Percentiles rank a stretch among this genome's conserved stretches.
Conservation (phyloP, 2,888 invertebrate genomes). For the Baronia brevicornis region DNA sequence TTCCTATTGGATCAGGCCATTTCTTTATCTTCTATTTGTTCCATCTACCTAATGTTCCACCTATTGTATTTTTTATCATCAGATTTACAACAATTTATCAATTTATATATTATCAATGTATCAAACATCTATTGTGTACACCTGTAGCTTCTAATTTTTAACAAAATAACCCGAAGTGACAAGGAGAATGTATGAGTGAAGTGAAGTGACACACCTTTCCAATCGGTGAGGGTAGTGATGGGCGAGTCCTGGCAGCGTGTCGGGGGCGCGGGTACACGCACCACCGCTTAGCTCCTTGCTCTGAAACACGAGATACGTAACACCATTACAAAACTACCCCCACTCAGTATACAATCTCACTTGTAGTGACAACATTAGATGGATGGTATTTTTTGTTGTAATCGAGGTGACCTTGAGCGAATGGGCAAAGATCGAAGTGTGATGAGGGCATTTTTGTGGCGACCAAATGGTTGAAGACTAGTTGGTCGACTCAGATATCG, state of each 20-base stretch:
- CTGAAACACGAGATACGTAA: conserved; percentile 35
- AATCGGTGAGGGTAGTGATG: conserved; percentile 72
- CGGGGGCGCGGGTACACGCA: conserved; percentile 72
- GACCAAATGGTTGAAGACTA: conserved; percentile 11
- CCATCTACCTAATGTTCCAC: too few relatives aligned
- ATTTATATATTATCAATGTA: too few relatives aligned
- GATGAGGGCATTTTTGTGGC: too few relatives aligned
- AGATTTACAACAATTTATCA: neutral
- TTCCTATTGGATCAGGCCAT: too few relatives aligned
- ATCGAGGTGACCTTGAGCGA: too few relatives aligned
- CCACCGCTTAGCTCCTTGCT: conserved; percentile 60
- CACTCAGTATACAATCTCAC: neutral
- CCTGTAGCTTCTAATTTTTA: too few relatives aligned
- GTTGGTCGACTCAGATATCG: too few relatives aligned
- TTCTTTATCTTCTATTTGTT: too few relatives aligned
- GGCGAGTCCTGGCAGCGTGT: conserved; percentile 80
- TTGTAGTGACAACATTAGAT: conserved; percentile 2
- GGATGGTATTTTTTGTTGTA: conserved; percentile 8
- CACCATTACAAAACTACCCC: conserved; percentile 4
- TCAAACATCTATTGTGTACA: too few relatives aligned
- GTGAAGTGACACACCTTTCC: conserved; percentile 37
- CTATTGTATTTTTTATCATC: too few relatives aligned
- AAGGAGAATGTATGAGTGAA: neutral
- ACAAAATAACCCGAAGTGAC: too few relatives aligned
- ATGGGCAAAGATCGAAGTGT: too few relatives aligned